These are phyloP conservation scores for Sebastes kiyomatsui DNA, from an alignment of 2,797 vertebrate genomes.

Conservation along the genomic window DNA sequence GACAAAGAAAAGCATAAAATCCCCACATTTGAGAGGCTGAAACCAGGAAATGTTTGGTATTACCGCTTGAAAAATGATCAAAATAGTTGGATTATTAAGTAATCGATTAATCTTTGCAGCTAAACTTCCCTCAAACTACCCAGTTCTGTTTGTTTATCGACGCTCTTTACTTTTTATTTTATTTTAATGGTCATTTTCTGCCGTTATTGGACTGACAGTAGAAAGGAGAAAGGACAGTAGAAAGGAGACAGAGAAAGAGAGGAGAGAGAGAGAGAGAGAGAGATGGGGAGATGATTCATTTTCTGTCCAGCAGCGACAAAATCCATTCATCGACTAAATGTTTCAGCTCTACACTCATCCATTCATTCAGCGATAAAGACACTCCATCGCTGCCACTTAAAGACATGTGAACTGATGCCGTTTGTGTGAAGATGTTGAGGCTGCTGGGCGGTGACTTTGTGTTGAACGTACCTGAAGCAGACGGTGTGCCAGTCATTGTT, in stretches of 20 bases:
- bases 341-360: background rate
- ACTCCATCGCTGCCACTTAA: background rate
- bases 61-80: too few species aligned
- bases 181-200: background rate
- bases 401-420: background rate
- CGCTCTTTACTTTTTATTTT: background rate
- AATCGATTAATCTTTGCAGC: background rate
- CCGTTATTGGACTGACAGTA: background rate
- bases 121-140: background rate
- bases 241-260: background rate
- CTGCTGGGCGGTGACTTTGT: background rate
- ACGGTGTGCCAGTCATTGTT: conserved; percentile 91
- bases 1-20: background rate
- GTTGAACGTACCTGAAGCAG: conserved; percentile 91
- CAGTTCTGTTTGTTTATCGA: background rate
- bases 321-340: background rate
- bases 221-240: background rate
- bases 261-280: background rate
- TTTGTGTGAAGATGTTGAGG: background rate
- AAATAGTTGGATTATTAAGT: background rate
- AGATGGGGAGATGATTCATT: background rate
- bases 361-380: background rate
- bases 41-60: background rate
- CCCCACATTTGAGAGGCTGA: background rate
- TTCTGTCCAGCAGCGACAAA: background rate